A percentile compares a stretch with the other conserved stretches of the same genome.
Conservation (phyloP, 1,140 invertebrate species). For the Temnothorax nylanderi region DNA sequence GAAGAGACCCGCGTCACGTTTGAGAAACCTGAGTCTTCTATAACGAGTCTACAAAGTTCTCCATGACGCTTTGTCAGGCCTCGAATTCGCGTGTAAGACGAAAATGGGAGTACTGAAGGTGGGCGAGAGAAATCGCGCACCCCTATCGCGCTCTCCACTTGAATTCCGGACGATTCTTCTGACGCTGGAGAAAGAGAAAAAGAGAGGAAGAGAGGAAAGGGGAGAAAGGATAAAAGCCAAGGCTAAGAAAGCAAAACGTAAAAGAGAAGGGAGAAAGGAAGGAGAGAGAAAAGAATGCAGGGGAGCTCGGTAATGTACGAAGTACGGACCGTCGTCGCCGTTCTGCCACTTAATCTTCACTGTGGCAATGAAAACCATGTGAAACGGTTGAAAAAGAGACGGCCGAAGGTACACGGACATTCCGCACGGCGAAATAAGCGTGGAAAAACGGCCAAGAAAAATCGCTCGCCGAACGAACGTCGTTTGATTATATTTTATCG, state of each 20-base stretch:
- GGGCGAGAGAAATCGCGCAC: conserved; percentile 27
- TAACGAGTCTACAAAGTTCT: conserved; percentile 53
- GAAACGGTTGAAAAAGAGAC: conserved; percentile 18
- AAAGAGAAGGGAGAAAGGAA: not conserved
- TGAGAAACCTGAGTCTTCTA: not conserved
- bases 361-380: conserved; percentile 47
- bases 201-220: not conserved
- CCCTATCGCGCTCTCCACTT: conserved; percentile 17
- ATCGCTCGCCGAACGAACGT: not conserved
- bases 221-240: not conserved
- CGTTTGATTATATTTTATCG: conserved; percentile 1
- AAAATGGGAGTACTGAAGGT: not conserved
- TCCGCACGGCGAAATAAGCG: not conserved
- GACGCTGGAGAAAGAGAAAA: not conserved
- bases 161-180: conserved; percentile 37
- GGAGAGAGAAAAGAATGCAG: conserved; percentile 9
- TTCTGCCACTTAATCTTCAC: conserved; percentile 66
- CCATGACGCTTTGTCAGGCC: conserved; percentile 34
- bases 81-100: conserved; percentile 9
- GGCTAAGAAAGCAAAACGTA: conserved; percentile 38
- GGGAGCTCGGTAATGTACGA: conserved; percentile 56
- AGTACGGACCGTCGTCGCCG: conserved; percentile 50
- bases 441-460: not conserved
- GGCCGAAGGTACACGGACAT: not conserved
- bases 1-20: not conserved